A percentile compares a stretch with the other conserved stretches of the same genome.
Evolutionary conservation across 2,113 vertebrate genomes (phyloP).

Genomic region (Thamnaconus septentrionalis): DNA sequence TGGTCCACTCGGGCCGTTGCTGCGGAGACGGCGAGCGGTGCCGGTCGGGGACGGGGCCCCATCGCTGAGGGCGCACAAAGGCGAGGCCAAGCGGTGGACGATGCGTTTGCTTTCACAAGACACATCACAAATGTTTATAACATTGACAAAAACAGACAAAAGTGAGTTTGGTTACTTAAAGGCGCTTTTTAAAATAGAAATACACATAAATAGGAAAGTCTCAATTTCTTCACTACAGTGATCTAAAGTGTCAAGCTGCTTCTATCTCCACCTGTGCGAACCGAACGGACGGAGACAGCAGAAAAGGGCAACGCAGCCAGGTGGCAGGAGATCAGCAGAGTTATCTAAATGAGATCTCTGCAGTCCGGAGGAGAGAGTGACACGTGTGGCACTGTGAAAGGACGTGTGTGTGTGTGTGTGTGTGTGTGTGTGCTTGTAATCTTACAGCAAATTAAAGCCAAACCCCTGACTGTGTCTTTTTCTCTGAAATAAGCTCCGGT

Average conservation of each 20-base stretch:
- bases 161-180: background rate
- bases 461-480: no score
- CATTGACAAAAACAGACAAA: slow-evolving; percentile 2
- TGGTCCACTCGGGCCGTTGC: slow-evolving; percentile 49
- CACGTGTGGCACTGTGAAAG: slow-evolving; percentile 26
- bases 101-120: background rate
- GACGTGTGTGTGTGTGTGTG: slow-evolving; percentile 8
- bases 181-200: slow-evolving; percentile 14
- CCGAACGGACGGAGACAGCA: slow-evolving; percentile 39
- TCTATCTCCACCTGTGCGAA: slow-evolving; percentile 28
- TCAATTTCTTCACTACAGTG: slow-evolving; percentile 23
- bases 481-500: no score
- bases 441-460: slow-evolving; percentile 15
- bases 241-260: slow-evolving; percentile 31
- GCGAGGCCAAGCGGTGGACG: slow-evolving; percentile 9
- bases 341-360: slow-evolving; percentile 67
- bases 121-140: slow-evolving; percentile 19
- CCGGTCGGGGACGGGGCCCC: slow-evolving; percentile 37
- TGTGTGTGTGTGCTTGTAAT: background rate
- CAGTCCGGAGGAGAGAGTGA: slow-evolving; percentile 30
- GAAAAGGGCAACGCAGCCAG: slow-evolving; percentile 29
- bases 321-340: slow-evolving; percentile 33
- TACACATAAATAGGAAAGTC: background rate
- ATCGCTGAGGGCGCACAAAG: slow-evolving; percentile 5
- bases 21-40: slow-evolving; percentile 42